Evolutionary conservation across 2,797 vertebrate genomes (phyloP), one percentile per base, ranked within the genome.

Genomic region (Zalophus californianus): DNA sequence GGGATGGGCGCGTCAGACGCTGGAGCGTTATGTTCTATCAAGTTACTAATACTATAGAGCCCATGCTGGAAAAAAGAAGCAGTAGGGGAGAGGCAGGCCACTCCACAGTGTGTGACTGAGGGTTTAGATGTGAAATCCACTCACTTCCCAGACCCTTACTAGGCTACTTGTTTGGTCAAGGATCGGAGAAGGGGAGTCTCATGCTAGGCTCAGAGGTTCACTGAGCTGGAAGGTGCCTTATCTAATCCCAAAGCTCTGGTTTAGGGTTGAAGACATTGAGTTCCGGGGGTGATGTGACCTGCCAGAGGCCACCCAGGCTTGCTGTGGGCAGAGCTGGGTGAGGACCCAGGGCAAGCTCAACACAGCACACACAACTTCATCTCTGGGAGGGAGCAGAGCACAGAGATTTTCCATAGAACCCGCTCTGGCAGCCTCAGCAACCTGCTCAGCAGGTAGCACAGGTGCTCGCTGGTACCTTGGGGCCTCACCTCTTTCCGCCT

Each of bases 351-450:
- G 62, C 62, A 3, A 32, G 48, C n/a, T 75, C 52, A 20, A 8
- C 25, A 21, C 27, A 16, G 9, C 27, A 2, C 29, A 52, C 14
- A 25, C 6, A 16, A 14, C 16, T 18, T 10, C n/a, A 12, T 70
- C 56, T 75, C 60, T 10, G 20, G 25, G 62, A 64, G 14, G 29
- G 14, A n/a, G 62, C 62, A n/a, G 29, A 64, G 29, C 62, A 64
- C 29, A 32, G 29, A 3, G 1, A 2, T 23, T 82, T 44, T 27
- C 23, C 48, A 41, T 5, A 38, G 72, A 77, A 38, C 21, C 50
- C 0, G 0, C 29, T 90, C 32, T 35, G n/a, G 18, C 38, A 32
- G 16, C 15, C 2, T 82, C 0, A 0, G 58, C 41, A 41, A 0
- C 7, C 73, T 35, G 15, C 12, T 79, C 11, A 3, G 27, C 0